Evolutionary conservation across 2,797 vertebrate species (phyloP).

Genomic region (Mustela erminea): DNA sequence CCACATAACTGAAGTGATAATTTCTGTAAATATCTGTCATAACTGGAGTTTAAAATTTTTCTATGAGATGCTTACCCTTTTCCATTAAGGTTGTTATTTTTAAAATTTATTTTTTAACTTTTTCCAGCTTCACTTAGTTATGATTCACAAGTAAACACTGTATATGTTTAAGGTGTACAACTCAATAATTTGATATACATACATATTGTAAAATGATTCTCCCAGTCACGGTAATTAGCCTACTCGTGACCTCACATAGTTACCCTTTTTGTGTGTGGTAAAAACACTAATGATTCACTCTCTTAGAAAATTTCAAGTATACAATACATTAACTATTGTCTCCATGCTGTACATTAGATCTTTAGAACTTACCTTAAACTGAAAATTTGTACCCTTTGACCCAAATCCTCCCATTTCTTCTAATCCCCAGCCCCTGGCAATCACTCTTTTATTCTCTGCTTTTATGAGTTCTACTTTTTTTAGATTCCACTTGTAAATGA

Average conservation of each 20-base stretch:
- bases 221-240: background rate
- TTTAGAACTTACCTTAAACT: background rate
- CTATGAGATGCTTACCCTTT: background rate
- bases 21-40: background rate
- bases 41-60: background rate
- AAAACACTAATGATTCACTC: background rate
- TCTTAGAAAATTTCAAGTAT: background rate
- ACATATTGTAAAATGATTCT: background rate
- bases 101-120: background rate
- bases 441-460: background rate
- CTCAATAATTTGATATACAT: background rate
- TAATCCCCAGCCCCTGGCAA: background rate
- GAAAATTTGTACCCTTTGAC: background rate
- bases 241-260: background rate
- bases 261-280: background rate
- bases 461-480: background rate
- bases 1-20: background rate
- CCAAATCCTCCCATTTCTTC: background rate
- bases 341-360: background rate
- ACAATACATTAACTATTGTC: background rate
- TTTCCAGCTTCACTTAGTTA: background rate
- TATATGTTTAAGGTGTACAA: background rate
- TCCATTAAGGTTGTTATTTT: background rate
- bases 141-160: background rate
- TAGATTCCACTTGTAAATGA: background rate